These are phyloP conservation scores for Halichoeres trimaculatus DNA, from an alignment of 2,113 vertebrate species.

Conservation along the genomic window DNA sequence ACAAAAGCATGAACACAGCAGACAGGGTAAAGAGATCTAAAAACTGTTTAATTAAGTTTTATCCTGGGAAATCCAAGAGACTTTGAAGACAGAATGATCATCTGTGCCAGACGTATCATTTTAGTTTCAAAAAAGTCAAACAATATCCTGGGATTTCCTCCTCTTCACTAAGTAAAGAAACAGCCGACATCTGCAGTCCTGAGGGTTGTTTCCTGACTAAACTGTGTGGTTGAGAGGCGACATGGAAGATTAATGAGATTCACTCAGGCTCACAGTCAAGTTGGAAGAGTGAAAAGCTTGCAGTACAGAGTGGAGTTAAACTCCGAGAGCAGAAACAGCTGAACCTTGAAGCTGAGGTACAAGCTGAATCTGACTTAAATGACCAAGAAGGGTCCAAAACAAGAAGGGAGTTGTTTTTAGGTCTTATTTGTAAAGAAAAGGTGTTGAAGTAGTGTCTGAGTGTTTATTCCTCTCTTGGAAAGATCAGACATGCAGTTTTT, in stretches of 20 bases:
- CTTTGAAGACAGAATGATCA: not conserved
- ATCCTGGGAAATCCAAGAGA: constrained; percentile 20
- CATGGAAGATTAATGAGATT: constrained; percentile 40
- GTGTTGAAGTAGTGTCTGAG: too few species aligned
- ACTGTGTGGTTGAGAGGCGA: constrained; percentile 11
- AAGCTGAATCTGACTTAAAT: not conserved
- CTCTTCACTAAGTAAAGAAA: constrained; percentile 6
- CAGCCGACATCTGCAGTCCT: constrained; percentile 3
- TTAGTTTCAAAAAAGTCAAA: constrained; percentile 22
- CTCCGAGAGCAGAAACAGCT: not conserved
- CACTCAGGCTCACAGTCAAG: constrained; percentile 11
- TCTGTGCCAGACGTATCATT: not conserved
- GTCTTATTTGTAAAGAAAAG: not conserved
- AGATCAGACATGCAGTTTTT: too few species aligned
- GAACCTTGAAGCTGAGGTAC: constrained; percentile 4
- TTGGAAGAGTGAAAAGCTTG: constrained; percentile 24
- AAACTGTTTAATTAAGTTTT: constrained; percentile 2
- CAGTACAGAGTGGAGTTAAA: constrained; percentile 2
- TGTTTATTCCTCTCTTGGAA: too few species aligned
- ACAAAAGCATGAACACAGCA: not conserved
- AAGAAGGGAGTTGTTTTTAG: not conserved
- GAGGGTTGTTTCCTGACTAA: constrained; percentile 3
- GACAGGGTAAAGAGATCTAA: not conserved
- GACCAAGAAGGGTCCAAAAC: constrained; percentile 18
- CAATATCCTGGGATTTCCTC: constrained; percentile 15